These are phyloP conservation scores for Xestia c-nigrum DNA, from an alignment of 2,888 invertebrate genomes.

Conservation along the genomic window DNA sequence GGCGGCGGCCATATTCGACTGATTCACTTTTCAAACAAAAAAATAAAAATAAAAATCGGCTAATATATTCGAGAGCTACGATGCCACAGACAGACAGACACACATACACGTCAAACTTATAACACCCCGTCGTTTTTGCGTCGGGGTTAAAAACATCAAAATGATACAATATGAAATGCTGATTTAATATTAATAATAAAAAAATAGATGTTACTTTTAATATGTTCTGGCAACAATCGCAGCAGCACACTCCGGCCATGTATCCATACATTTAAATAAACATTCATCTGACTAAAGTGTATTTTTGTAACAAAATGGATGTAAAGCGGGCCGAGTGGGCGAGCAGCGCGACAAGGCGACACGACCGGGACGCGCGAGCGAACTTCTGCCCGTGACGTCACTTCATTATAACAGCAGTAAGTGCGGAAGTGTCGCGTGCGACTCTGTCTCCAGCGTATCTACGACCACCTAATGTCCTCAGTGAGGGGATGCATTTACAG, in stretches of 20 bases:
- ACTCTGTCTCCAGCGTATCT: background rate
- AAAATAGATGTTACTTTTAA: too few relatives aligned
- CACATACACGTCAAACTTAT: too few relatives aligned
- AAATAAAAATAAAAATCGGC: too few relatives aligned
- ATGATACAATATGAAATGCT: background rate
- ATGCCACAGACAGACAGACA: too few relatives aligned
- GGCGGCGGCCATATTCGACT: too few relatives aligned
- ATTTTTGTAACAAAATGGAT: constrained; percentile 8
- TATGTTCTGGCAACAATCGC: too few relatives aligned
- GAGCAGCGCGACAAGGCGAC: background rate
- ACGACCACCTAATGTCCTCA: background rate
- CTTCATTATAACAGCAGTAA: background rate
- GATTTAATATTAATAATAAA: constrained; percentile 1
- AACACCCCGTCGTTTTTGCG: too few relatives aligned
- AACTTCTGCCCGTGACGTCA: background rate
- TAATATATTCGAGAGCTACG: too few relatives aligned
- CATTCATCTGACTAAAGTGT: constrained; percentile 32
- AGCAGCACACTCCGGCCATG: too few relatives aligned
- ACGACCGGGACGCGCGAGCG: background rate
- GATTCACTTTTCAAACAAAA: too few relatives aligned
- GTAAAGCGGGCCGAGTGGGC: background rate
- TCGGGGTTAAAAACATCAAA: background rate
- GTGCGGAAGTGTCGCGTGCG: too few relatives aligned
- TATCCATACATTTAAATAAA: constrained; percentile 26
- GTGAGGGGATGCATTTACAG: constrained; percentile 2